These are phyloP conservation scores for Bombus breviceps DNA, from an alignment of 1,140 invertebrate genomes.

Conservation along the genomic window DNA sequence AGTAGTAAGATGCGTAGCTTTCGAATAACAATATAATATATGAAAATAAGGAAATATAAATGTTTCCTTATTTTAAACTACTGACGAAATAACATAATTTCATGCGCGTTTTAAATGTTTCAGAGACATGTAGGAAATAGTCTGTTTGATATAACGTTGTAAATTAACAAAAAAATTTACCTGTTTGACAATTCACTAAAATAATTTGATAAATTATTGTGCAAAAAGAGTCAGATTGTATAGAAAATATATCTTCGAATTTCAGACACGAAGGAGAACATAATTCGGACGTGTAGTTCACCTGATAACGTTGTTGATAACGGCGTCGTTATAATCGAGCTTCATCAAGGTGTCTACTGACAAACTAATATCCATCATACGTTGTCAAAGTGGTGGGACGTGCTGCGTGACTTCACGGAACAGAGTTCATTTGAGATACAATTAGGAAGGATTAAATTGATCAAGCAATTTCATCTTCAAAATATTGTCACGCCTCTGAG, in stretches of 20 bases:
- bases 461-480: neutral
- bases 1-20: no score
- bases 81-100: no score
- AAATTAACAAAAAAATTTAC: neutral
- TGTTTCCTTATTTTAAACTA: no score
- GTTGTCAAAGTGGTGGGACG: neutral
- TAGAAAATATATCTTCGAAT: neutral
- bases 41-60: no score
- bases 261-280: neutral
- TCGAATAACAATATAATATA: no score
- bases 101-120: no score
- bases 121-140: no score
- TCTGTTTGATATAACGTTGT: no score
- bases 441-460: neutral
- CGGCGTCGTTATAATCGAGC: neutral
- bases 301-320: neutral
- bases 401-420: neutral
- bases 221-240: no score
- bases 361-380: slow-evolving; percentile 22
- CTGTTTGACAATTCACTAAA: neutral
- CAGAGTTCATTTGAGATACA: neutral
- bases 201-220: neutral
- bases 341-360: slow-evolving; percentile 18
- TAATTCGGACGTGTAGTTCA: neutral
- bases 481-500: neutral